A percentile compares a stretch with the other conserved stretches of the same genome.
Conservation (phyloP, 2,113 vertebrate genomes). For the Coturnix japonica region DNA sequence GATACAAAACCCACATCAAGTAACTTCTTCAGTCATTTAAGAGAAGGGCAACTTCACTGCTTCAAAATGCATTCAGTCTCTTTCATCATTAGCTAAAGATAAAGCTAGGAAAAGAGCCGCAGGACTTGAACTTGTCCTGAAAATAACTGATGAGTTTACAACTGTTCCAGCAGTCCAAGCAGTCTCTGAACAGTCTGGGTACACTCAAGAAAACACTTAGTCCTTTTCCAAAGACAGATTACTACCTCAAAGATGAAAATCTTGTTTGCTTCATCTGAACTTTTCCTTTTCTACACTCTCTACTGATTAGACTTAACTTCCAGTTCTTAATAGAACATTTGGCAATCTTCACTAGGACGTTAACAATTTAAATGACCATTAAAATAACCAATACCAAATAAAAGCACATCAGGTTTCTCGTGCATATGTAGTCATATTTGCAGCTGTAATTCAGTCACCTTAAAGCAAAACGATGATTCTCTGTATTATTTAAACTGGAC, state of each 20-base stretch:
- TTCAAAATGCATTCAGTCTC: not conserved
- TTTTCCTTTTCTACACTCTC: not conserved
- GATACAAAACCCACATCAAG: not conserved
- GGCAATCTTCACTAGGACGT: not conserved
- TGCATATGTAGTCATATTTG: not conserved
- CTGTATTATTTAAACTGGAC: not conserved
- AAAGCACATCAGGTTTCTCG: not conserved
- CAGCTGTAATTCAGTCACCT: not conserved
- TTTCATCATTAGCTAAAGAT: not conserved
- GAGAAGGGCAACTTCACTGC: not conserved
- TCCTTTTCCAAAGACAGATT: not conserved
- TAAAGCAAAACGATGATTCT: not conserved
- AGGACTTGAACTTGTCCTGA: not conserved
- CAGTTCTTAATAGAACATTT: not conserved
- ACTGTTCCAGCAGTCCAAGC: not conserved
- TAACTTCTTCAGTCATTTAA: not conserved
- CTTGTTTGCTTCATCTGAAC: rapidly evolving
- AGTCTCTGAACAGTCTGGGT: not conserved
- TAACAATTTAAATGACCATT: not conserved
- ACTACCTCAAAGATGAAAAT: not conserved
- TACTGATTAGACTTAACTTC: not conserved
- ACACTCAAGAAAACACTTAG: not conserved
- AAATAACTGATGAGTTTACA: not conserved
- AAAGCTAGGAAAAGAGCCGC: not conserved
- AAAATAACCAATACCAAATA: not conserved